Evolutionary conservation across 2,888 invertebrate species (phyloP), one percentile per base, ranked within the genome.

Genomic region (Epistrophe grossulariae): DNA sequence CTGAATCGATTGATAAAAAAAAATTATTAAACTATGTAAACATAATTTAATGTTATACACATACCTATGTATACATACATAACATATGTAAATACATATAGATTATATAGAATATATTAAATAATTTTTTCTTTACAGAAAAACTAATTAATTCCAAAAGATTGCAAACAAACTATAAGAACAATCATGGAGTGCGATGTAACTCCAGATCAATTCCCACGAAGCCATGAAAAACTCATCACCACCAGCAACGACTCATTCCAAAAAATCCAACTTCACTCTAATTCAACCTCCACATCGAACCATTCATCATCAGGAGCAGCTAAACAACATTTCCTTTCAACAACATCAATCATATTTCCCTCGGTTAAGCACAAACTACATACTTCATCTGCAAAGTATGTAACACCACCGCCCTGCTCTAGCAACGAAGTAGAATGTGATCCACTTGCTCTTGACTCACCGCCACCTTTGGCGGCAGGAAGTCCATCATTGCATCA

Each of bases 381-480:
- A 45, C 72, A 79, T 45, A 87, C 73, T 11, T 60, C 79, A 4
- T 68, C 89, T n/a, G 57, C 84, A 50, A 88, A 89, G 90, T 92
- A 91, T 91, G 91, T 89, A 81, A 90, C 77, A 79, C 88, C 62
- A 89, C 90, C 74, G 89, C 90, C 59, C 91, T 91, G 70, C 90
- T 91, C 84, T 91, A 91, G 90, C 91, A 92, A 91, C 89, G 91
- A 91, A 62, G 91, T 91, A 79, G 92, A 92, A 89, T 91, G 91
- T 81, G 93, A 93, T 91, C 93, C 93, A 11, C 88, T 93, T 88
- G 93, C 93, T 13, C 88, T 93, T 76, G 92, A 92, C 74, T 89
- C 72, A 35, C 68, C 84, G 43, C 50, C 90, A 11, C 85, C 89
- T 31, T 72, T 88, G 64, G 88, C 71, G 7, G 31, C 64, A 11